A percentile compares a stretch with the other conserved stretches of the same genome.
Conservation (phyloP, 2,113 vertebrate species). For the Pterocles orientalis region DNA sequence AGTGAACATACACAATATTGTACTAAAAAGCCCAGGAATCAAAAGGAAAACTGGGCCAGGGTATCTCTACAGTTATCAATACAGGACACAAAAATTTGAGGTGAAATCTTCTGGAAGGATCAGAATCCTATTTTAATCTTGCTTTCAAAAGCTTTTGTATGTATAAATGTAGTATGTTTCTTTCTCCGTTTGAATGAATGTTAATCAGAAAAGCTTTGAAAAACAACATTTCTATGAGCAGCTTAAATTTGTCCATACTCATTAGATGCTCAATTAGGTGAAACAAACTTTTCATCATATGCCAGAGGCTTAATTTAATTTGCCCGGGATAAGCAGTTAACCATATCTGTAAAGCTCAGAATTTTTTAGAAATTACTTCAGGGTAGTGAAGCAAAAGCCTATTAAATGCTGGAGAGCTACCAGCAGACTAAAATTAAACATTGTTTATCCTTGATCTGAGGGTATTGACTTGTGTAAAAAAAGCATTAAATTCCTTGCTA, state of each 20-base stretch:
- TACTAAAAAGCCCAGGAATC: not conserved
- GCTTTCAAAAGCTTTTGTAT: constrained; percentile 8
- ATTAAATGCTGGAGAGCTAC: not conserved
- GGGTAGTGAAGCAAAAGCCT: constrained; percentile 30
- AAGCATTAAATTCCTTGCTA: not conserved
- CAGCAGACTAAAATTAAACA: not conserved
- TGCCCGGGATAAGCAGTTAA: constrained; percentile 58
- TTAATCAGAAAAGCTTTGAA: constrained; percentile 53
- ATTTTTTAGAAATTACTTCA: constrained; percentile 39
- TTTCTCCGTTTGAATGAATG: constrained; percentile 17
- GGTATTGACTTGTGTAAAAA: not conserved
- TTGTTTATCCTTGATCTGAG: not conserved
- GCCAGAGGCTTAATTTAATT: constrained; percentile 74
- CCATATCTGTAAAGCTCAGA: constrained; percentile 37
- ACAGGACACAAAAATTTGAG: not conserved
- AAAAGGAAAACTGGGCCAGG: not conserved
- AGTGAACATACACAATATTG: not conserved
- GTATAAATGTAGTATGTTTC: constrained; percentile 19
- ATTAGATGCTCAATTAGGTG: constrained; percentile 72
- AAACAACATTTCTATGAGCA: constrained; percentile 62
- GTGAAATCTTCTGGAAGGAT: not conserved
- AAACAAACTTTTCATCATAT: constrained; percentile 63
- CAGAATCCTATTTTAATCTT: constrained; percentile 8
- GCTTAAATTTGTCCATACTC: constrained; percentile 54
- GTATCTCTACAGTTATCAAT: not conserved